These are phyloP conservation scores for Folsomia manolachei DNA, from an alignment of 2,888 invertebrate genomes.

Conservation along the genomic window DNA sequence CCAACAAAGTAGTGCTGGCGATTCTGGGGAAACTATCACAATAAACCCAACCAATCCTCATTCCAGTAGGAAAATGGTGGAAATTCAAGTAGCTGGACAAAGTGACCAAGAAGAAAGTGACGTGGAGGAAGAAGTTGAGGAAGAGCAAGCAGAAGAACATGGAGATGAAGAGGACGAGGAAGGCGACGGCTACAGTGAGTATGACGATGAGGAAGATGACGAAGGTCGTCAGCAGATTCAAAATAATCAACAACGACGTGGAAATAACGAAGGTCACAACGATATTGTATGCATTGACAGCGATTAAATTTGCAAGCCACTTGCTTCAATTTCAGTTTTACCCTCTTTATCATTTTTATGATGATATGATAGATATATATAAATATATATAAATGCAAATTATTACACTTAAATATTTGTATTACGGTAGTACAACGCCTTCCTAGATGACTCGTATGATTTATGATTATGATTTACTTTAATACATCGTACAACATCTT, in stretches of 20 bases:
- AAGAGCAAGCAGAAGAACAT: constrained; percentile 23
- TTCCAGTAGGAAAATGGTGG: constrained; percentile 21
- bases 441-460: too few relatives aligned
- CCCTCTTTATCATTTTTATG: background rate
- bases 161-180: constrained; percentile 26
- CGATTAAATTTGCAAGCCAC: constrained; percentile 14
- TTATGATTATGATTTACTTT: too few relatives aligned
- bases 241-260: constrained; percentile 10
- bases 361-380: background rate
- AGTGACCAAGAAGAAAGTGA: constrained; percentile 26
- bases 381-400: background rate
- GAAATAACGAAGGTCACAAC: constrained; percentile 25
- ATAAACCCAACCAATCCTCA: background rate
- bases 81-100: constrained; percentile 31
- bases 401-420: background rate
- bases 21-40: constrained; percentile 4
- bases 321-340: too few relatives aligned
- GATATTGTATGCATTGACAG: constrained; percentile 32
- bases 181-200: constrained; percentile 21
- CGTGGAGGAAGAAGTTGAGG: constrained; percentile 20
- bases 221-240: constrained; percentile 21
- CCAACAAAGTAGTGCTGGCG: constrained; percentile 24
- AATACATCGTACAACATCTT: too few relatives aligned
- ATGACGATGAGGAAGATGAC: constrained; percentile 29
- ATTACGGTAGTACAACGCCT: too few relatives aligned